Base-by-base conservation (phyloP, 1,140 invertebrate species). In the Meloidogyne floridensis region DNA sequence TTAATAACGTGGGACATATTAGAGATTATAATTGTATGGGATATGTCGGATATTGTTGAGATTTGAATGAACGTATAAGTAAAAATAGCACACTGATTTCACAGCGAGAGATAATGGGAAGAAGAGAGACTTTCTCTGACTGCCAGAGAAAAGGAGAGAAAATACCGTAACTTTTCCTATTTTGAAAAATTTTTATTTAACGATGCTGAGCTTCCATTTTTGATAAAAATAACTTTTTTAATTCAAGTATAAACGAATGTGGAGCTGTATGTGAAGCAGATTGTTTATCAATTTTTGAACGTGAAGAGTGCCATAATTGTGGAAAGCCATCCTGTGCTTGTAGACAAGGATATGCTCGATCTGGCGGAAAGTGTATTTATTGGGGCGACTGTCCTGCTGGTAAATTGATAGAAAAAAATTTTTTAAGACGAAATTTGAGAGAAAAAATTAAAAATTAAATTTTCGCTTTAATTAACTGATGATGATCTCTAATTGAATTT, bases 361-460 rank as follows among this genome's bases (percentile, higher is more conserved):
- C 20, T 10, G 82, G 85, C 71, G 89, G 84, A 75, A 76, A 83
- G 71, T 89, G 88, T 79, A 84, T 90, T 77, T 89, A 89, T 73
- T 89, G 88, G 88, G 87, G 87, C 43, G 89, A 89, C 80, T 89
- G 88, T 79, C 87, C 88, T 32, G n/a, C 77, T 32, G 85, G 82
- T 81, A 54, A 47, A 47, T 47, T 47, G 7, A 43, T 70, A n/a
- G 10, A 20, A 70, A 70, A 72, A 70, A 77, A 20, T 59, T 72
- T 43, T 53, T 74, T n/a, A 10, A 75, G n/a, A 47, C 0, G 7
- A 47, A 47, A 8, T 47, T 47, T 47, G 47, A 47, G 47, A 8
- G 47, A 47, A 47, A 6, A 47, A 47, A 6, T 47, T 6, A 47
- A 47, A 47, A 47, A 47, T 47, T 47, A 47, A 47, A 47, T 47